Evolutionary conservation across 2,888 invertebrate genomes (phyloP), one percentile per base, ranked within the genome.

Genomic region (Nomada goodeniana): DNA sequence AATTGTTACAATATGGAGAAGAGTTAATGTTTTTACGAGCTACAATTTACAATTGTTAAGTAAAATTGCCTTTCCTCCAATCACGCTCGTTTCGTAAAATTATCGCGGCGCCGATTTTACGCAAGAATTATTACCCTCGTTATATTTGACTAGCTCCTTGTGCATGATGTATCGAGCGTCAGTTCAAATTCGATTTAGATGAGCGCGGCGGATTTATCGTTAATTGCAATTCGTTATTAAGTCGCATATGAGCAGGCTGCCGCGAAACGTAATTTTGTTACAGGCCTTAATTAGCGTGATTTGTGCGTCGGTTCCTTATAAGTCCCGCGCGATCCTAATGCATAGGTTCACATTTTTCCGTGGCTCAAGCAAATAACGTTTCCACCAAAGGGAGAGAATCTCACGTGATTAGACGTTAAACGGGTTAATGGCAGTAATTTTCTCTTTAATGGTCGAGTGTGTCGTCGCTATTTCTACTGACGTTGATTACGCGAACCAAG

Each of bases 251-350:
- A 83, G 52, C 64, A 26, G 23, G 2, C 26, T 61, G 87, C 88
- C 88, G 83, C 86, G 86, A 86, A 71, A 89, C 83, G 80, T 79
- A 36, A 80, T 88, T 85, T 85, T 78, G 73, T 78, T 84, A 80
- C 82, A 77, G 81, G 79, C 86, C 89, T 90, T 89, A 89, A 91
- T 89, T 91, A 88, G 82, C 84, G 81, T 71, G 77, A 88, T 88
- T 89, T 89, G 78, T 89, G 89, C 78, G 87, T 88, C 80, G 75
- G 77, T 79, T 75, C 82, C 64, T 87, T 87, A 85, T 76, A 77
- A 75, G 80, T 82, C 85, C 91, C 86, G 91, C 91, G 89, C 91
- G 91, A 78, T 82, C 61, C 80, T 84, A 86, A 89, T 81, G 76
- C 80, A 65, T 60, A 77, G 78, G 74, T 74, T 73, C 82, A 81